phyloP scores from a whole-genome alignment of 1,140 invertebrate species.

The Parasteatoda tepidariorum region DNA sequence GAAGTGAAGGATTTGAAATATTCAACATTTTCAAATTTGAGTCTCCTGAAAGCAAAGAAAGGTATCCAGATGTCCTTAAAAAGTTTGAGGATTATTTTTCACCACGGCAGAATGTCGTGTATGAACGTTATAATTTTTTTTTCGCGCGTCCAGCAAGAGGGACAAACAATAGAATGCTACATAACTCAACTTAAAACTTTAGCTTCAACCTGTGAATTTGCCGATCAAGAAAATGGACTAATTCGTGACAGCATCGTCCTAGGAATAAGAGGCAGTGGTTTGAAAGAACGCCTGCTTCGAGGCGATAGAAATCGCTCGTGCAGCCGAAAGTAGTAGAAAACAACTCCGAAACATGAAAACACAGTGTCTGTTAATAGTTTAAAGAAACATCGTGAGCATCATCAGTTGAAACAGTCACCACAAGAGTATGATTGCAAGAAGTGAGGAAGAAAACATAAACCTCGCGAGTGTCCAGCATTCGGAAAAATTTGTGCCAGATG shows the following conservation, averaged over 20 bases:
- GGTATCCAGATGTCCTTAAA: neutral
- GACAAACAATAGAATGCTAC: too few relatives aligned
- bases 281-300: too few relatives aligned
- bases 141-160: neutral
- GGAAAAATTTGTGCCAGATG: conserved; percentile 1
- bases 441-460: conserved; percentile 8
- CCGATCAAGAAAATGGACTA: too few relatives aligned
- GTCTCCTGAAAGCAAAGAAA: neutral
- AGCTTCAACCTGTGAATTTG: too few relatives aligned
- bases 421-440: conserved; percentile 21
- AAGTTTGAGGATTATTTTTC: conserved; percentile 7
- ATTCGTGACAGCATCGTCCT: too few relatives aligned
- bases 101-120: neutral
- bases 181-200: too few relatives aligned
- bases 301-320: too few relatives aligned
- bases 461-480: conserved; percentile 1
- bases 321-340: too few relatives aligned
- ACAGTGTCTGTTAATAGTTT: too few relatives aligned
- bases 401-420: neutral
- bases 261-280: too few relatives aligned
- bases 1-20: neutral
- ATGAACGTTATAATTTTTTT: conserved; percentile 10
- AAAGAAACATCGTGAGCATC: too few relatives aligned
- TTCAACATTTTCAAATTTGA: conserved; percentile 13
- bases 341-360: too few relatives aligned